phyloP scores from a whole-genome alignment of 2,888 invertebrate genomes.

The Dinocampus coccinellae region DNA sequence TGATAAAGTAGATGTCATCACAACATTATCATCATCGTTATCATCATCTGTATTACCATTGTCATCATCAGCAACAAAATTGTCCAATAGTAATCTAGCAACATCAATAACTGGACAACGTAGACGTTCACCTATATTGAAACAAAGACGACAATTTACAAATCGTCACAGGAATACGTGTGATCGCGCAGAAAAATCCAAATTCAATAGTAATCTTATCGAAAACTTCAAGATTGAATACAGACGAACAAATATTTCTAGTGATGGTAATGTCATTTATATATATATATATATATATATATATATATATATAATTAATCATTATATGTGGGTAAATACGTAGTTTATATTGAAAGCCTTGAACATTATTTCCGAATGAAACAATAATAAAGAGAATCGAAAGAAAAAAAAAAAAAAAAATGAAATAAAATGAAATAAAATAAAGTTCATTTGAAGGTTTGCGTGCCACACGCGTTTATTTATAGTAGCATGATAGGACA shows the following conservation, averaged over 20 bases:
- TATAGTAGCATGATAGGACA: neutral
- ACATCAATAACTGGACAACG: slow-evolving; percentile 57
- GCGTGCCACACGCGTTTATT: slow-evolving; percentile 6
- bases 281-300: too few species aligned
- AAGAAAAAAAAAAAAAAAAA: neutral
- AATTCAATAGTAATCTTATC: slow-evolving; percentile 87
- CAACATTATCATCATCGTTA: neutral
- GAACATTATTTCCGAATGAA: slow-evolving; percentile 1
- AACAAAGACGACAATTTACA: slow-evolving; percentile 58
- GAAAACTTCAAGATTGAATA: slow-evolving; percentile 88
- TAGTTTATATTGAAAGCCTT: neutral
- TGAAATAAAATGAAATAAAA: neutral
- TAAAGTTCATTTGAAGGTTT: neutral
- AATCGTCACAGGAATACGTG: slow-evolving; percentile 71
- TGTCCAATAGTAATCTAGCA: slow-evolving; percentile 40
- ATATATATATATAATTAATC: too few species aligned
- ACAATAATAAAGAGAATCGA: neutral
- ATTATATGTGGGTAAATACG: neutral
- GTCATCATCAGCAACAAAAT: neutral
- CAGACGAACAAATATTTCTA: slow-evolving; percentile 62
- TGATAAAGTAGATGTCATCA: slow-evolving; percentile 59
- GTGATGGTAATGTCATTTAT: slow-evolving; percentile 52
- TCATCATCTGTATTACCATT: slow-evolving; percentile 1
- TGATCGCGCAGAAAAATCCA: slow-evolving; percentile 79
- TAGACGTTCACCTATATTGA: slow-evolving; percentile 56